Percentiles rank a stretch among this genome's conserved stretches.
Evolutionary conservation across 2,797 vertebrate species (phyloP).

Genomic region (Cirrhinus mrigala): DNA sequence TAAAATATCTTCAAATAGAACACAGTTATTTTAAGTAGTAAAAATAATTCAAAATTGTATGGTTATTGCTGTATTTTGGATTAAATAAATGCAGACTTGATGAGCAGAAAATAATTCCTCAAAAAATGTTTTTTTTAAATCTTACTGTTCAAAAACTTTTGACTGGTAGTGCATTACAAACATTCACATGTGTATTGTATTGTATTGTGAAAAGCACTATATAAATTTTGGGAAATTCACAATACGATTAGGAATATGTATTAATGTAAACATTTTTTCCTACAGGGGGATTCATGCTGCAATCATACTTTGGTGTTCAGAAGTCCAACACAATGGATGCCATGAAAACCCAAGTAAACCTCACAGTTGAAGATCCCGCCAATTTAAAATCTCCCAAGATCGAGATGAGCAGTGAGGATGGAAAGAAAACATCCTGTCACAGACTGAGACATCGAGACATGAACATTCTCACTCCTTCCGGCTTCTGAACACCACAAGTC

Average conservation of each 20-base stretch:
- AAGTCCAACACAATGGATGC: constrained; percentile 91
- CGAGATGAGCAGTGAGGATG: constrained; percentile 81
- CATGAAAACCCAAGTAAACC: constrained; percentile 84
- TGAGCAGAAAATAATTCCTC: no score
- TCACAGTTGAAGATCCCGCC: constrained; percentile 81
- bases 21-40: no score
- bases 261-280: background rate
- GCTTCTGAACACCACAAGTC: constrained; percentile 80
- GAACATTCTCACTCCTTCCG: constrained; percentile 93
- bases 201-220: no score
- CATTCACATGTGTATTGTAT: no score
- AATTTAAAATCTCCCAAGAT: constrained; percentile 86
- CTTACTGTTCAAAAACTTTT: no score
- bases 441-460: constrained; percentile 90
- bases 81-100: no score
- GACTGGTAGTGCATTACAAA: no score
- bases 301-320: constrained; percentile 88
- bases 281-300: constrained; percentile 85
- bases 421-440: constrained; percentile 82
- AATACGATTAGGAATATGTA: background rate
- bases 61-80: no score
- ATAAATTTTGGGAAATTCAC: background rate
- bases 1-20: no score
- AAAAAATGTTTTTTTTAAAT: no score
- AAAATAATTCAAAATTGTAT: no score